phyloP scores from a whole-genome alignment of 1,140 invertebrate species.

The Melipona quadrifasciata region DNA sequence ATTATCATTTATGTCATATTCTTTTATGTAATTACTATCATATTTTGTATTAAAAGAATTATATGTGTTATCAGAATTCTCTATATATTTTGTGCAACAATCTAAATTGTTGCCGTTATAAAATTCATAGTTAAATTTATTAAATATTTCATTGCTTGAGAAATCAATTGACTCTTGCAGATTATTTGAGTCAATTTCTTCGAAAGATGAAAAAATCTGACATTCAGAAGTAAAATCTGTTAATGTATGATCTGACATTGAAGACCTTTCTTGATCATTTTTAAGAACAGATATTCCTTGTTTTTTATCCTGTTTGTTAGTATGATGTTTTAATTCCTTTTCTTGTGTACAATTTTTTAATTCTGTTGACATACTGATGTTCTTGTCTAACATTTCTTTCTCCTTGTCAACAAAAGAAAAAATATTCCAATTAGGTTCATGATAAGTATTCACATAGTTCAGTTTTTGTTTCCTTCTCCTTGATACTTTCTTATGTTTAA shows the following conservation, averaged over 20 bases:
- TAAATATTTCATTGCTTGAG: constrained; percentile 30
- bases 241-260: not conserved
- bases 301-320: constrained; percentile 16
- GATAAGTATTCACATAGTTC: not conserved
- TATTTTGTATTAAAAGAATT: not conserved
- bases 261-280: not conserved
- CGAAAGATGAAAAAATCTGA: not conserved
- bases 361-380: not conserved
- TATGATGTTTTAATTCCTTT: constrained; percentile 9
- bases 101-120: not conserved
- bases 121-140: not conserved
- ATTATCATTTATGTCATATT: constrained; percentile 29
- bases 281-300: not conserved
- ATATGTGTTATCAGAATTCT: not conserved
- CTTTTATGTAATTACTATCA: not conserved
- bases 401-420: constrained; percentile 3
- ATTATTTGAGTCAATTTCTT: not conserved
- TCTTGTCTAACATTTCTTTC: not conserved
- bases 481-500: not conserved
- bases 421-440: constrained; percentile 35
- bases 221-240: not conserved
- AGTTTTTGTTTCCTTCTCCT: constrained; percentile 61
- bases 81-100: not conserved
- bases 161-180: constrained; percentile 33
- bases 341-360: not conserved